Percentiles rank a stretch among this genome's conserved stretches.
phyloP scores from a whole-genome alignment of 1,140 invertebrate species.

The Anastrepha obliqua region DNA sequence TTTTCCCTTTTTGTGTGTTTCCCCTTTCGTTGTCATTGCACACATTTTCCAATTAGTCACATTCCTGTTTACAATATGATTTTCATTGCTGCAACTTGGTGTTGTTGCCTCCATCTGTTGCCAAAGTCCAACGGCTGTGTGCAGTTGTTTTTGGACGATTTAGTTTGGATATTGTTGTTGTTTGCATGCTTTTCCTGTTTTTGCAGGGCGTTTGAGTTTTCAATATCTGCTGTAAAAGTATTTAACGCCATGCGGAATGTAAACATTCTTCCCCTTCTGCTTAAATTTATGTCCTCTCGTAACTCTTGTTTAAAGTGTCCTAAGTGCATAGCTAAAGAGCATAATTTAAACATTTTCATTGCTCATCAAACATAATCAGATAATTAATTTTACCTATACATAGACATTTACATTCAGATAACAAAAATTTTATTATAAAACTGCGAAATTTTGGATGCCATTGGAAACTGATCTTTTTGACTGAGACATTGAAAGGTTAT shows the following conservation, averaged over 20 bases:
- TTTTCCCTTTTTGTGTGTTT: background rate
- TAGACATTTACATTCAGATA: background rate
- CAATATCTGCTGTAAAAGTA: constrained; percentile 40
- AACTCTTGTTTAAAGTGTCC: background rate
- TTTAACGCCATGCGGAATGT: constrained; percentile 38
- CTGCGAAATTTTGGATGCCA: too few species aligned
- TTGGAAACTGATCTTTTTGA: too few species aligned
- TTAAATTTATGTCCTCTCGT: constrained; percentile 33
- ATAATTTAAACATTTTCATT: constrained; percentile 30
- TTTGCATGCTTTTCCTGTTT: background rate
- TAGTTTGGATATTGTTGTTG: constrained; percentile 26
- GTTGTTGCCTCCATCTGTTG: constrained; percentile 47
- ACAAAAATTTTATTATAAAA: too few species aligned
- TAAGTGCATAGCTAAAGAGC: background rate
- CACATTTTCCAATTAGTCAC: constrained; percentile 52
- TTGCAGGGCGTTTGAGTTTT: background rate
- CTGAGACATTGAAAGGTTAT: too few species aligned
- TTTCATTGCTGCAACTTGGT: constrained; percentile 34
- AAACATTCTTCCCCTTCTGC: constrained; percentile 28
- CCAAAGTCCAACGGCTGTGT: constrained; percentile 34
- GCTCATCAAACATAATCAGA: constrained; percentile 39
- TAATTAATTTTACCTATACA: constrained; percentile 39
- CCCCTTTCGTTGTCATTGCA: background rate
- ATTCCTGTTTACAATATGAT: constrained; percentile 50
- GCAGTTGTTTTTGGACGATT: constrained; percentile 10